phyloP scores from a whole-genome alignment of 1,140 invertebrate genomes.

The Anoplolepis gracilipes region DNA sequence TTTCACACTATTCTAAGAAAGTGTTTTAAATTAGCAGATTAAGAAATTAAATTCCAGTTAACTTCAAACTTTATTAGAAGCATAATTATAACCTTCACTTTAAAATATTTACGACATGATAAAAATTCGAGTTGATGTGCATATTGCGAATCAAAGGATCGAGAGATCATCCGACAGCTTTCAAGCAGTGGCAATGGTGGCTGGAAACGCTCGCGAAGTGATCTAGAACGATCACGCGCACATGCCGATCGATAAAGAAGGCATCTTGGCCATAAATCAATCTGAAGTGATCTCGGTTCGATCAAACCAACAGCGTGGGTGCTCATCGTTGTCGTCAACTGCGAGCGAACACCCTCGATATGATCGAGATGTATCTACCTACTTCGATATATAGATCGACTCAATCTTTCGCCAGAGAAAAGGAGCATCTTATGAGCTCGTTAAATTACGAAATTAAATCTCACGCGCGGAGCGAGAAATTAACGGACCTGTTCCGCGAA shows the following conservation, averaged over 20 bases:
- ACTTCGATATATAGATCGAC: slow-evolving; percentile 10
- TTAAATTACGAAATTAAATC: slow-evolving; percentile 68
- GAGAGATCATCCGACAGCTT: slow-evolving; percentile 25
- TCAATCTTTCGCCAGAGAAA: background rate
- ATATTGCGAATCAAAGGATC: slow-evolving; percentile 29
- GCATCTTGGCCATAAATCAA: slow-evolving; percentile 72
- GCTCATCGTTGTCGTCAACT: slow-evolving; percentile 18
- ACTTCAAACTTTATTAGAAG: background rate
- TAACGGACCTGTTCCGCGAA: slow-evolving; percentile 21
- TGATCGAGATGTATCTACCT: slow-evolving; percentile 15
- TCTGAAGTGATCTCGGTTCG: slow-evolving; percentile 58
- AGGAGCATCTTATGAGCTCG: slow-evolving; percentile 4
- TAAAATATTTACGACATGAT: background rate
- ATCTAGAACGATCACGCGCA: slow-evolving; percentile 6
- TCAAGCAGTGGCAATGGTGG: background rate
- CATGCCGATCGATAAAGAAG: slow-evolving; percentile 37
- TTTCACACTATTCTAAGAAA: background rate
- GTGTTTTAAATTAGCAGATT: background rate
- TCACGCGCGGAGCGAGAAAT: slow-evolving; percentile 59
- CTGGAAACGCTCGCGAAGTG: background rate
- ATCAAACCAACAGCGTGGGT: slow-evolving; percentile 63
- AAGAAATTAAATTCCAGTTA: background rate
- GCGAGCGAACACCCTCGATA: background rate
- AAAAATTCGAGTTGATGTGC: background rate
- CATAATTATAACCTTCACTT: background rate